These are phyloP conservation scores for Euwallacea similis DNA, from an alignment of 1,140 invertebrate genomes.

Conservation along the genomic window DNA sequence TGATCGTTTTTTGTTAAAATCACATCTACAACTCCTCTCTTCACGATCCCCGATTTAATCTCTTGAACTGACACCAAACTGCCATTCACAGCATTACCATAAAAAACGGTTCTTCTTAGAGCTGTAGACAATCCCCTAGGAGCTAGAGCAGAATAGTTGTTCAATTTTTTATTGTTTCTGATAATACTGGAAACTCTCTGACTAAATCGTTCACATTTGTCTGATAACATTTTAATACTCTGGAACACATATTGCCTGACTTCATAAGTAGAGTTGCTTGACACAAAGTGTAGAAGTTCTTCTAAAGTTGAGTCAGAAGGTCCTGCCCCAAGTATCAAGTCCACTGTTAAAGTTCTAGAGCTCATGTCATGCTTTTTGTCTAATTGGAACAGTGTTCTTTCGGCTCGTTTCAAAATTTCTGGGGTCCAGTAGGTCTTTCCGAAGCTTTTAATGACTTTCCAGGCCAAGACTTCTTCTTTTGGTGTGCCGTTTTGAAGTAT, in stretches of 20 bases:
- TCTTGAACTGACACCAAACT: slow-evolving; percentile 75
- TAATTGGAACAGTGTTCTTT: slow-evolving; percentile 67
- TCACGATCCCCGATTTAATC: slow-evolving; percentile 71
- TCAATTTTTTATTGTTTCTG: slow-evolving; percentile 54
- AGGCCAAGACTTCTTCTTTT: slow-evolving; percentile 62
- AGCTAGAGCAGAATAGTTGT: slow-evolving; percentile 69
- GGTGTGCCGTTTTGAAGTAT: slow-evolving; percentile 54
- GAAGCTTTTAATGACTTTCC: slow-evolving; percentile 66
- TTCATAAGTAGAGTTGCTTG: slow-evolving; percentile 63
- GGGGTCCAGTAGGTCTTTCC: slow-evolving; percentile 56
- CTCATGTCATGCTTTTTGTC: slow-evolving; percentile 68
- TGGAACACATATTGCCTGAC: slow-evolving; percentile 69
- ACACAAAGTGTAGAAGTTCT: slow-evolving; percentile 61
- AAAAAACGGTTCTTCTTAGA: slow-evolving; percentile 64
- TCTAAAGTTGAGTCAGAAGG: slow-evolving; percentile 59
- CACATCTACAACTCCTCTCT: slow-evolving; percentile 75
- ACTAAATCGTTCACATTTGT: slow-evolving; percentile 57
- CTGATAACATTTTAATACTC: slow-evolving; percentile 63
- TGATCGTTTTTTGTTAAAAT: slow-evolving; percentile 60
- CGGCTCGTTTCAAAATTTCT: slow-evolving; percentile 57
- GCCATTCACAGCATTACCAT: slow-evolving; percentile 66
- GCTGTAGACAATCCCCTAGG: slow-evolving; percentile 73
- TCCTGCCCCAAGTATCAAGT: slow-evolving; percentile 67
- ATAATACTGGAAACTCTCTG: slow-evolving; percentile 54
- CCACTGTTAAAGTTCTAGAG: slow-evolving; percentile 69